Base-by-base conservation (phyloP, 2,797 vertebrate genomes). In the Naso thynnoides region DNA sequence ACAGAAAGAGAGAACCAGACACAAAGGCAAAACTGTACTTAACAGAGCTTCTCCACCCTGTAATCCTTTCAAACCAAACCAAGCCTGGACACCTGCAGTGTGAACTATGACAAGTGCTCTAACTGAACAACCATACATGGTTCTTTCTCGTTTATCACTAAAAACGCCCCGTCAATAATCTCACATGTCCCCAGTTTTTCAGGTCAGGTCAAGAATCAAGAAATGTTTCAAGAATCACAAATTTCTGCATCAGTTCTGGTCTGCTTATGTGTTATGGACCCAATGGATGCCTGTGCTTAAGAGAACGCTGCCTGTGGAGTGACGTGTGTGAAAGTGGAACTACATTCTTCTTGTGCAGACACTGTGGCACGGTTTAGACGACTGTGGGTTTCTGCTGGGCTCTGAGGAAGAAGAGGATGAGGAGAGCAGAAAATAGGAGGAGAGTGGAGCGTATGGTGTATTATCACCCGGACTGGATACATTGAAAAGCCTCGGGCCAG, bases 401-500 rank as follows among this genome's bases (percentile, higher is more conserved):
- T 76, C 65, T 81, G 19, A 65, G 58, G 63, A 68, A 70, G 57
- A 65, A 13, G 38, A 16, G 53, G 48, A 68, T 33, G 45, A 71
- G 67, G 24, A 48, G 24, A 61, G 42, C 54, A 75, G 59, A 72
- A 70, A 69, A 55, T 31, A 49, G 72, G 72, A 75, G 73, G 66
- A 67, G 67, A 69, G 66, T 7, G 33, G 36, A 75, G 76, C 4
- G 39, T 78, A 75, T 73, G 62, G 66, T 58, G 76, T 85, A 71
- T 87, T 85, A 88, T 88, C 85, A 87, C 82, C 78, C 73, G 60
- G 68, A 64, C 78, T 82, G 76, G 80, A 86, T 87, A 89, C 83
- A 88, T 44, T 87, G 82, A 86, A 79, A 79, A 82, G 86, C 89
- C 86, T 73, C n/a, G 13, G 90, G 89, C 81, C 87, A 83, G 76